Conservation (phyloP, 2,113 vertebrate genomes). For the Echinops telfairi region DNA sequence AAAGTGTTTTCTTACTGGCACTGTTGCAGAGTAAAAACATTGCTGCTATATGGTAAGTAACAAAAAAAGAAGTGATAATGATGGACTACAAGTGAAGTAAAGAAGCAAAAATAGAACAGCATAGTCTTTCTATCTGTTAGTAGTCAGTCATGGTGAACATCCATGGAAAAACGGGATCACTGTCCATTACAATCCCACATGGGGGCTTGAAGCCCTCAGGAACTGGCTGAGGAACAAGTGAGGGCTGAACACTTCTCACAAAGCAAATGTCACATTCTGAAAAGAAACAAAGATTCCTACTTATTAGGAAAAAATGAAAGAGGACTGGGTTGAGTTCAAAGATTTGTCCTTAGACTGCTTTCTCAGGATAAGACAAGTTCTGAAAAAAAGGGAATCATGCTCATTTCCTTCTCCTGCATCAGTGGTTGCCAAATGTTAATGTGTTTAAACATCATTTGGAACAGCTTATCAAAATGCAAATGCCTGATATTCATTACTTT, state of each 20-base stretch:
- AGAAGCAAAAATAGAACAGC: not conserved
- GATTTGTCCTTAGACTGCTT: slow-evolving; percentile 5
- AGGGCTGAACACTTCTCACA: not conserved
- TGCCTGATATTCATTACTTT: not conserved
- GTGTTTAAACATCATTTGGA: not conserved
- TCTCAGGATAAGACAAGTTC: slow-evolving; percentile 29
- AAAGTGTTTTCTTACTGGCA: not conserved
- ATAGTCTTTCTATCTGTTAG: not conserved
- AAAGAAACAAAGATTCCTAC: slow-evolving; percentile 43
- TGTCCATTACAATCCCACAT: not conserved
- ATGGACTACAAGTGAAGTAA: not conserved
- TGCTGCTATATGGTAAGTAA: not conserved
- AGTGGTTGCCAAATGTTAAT: not conserved
- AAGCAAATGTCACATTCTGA: not conserved
- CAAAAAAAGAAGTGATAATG: not conserved
- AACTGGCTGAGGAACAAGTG: not conserved
- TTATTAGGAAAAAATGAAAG: slow-evolving; percentile 45
- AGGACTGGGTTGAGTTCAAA: slow-evolving; percentile 55
- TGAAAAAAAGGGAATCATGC: not conserved
- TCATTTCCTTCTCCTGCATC: not conserved
- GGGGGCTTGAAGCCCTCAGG: not conserved
- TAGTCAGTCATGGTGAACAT: not conserved
- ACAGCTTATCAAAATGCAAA: not conserved
- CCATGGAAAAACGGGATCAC: not conserved
- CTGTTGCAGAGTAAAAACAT: not conserved